Conservation (phyloP, 2,888 invertebrate species). For the Pinctada fucata region DNA sequence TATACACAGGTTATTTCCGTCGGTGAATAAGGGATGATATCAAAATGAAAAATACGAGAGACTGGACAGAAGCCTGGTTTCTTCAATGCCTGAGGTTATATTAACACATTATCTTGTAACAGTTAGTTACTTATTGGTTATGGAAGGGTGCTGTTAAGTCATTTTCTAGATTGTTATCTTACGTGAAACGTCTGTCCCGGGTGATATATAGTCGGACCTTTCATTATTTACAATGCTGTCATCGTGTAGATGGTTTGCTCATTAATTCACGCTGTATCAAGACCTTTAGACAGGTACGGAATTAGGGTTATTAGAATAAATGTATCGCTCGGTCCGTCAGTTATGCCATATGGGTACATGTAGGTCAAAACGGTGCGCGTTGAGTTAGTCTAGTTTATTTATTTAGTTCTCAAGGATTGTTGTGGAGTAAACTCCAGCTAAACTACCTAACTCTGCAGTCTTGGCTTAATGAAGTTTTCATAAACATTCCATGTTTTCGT, state of each 20-base stretch:
- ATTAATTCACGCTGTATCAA: not conserved
- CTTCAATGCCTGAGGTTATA: too few species aligned
- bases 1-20: not conserved
- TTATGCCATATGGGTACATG: too few species aligned
- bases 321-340: not conserved
- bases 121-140: not conserved
- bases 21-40: not conserved
- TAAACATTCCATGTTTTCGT: too few species aligned
- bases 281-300: not conserved
- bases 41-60: too few species aligned
- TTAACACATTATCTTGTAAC: not conserved
- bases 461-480: too few species aligned
- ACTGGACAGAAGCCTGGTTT: too few species aligned
- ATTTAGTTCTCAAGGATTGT: too few species aligned
- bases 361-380: too few species aligned
- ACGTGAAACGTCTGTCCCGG: not conserved
- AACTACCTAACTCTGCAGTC: too few species aligned
- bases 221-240: slow-evolving; percentile 1
- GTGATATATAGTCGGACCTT: not conserved
- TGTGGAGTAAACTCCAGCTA: too few species aligned
- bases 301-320: not conserved
- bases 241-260: not conserved
- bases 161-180: not conserved
- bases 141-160: not conserved
- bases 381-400: too few species aligned